Evolutionary conservation across 2,113 vertebrate genomes (phyloP).

Genomic region (Cercopithecus mona): DNA sequence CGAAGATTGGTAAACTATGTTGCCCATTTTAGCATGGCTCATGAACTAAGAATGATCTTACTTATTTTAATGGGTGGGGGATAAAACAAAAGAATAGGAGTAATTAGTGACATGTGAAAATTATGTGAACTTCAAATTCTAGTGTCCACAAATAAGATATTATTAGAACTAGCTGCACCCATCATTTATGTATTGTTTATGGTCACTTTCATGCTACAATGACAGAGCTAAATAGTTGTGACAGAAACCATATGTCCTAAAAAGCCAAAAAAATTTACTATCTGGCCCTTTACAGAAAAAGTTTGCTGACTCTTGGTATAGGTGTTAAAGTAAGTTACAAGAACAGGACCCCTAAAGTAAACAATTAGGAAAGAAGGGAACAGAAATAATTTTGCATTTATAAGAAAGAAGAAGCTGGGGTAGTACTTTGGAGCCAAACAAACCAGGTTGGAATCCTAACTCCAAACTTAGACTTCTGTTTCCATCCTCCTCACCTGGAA

Average conservation of each 20-base stretch:
- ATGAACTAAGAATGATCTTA: background rate
- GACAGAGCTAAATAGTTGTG: background rate
- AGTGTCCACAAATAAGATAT: background rate
- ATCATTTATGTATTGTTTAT: background rate
- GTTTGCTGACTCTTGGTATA: background rate
- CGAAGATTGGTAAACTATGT: background rate
- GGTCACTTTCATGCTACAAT: background rate
- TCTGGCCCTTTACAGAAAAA: background rate
- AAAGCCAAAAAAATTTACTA: background rate
- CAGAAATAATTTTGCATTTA: background rate
- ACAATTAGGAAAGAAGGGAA: background rate
- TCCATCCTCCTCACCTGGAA: background rate
- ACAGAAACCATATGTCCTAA: background rate
- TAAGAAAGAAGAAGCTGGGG: background rate
- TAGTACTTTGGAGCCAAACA: background rate
- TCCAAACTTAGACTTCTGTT: background rate
- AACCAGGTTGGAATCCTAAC: background rate
- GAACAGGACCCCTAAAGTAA: background rate
- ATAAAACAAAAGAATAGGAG: constrained; percentile 4
- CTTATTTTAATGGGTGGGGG: background rate
- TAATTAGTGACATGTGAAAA: constrained; percentile 19
- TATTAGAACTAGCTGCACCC: background rate
- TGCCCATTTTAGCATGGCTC: background rate
- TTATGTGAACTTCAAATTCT: background rate
- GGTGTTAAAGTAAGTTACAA: background rate